These are phyloP conservation scores for Tanytarsus gracilentus DNA, from an alignment of 2,888 invertebrate species.

Conservation along the genomic window DNA sequence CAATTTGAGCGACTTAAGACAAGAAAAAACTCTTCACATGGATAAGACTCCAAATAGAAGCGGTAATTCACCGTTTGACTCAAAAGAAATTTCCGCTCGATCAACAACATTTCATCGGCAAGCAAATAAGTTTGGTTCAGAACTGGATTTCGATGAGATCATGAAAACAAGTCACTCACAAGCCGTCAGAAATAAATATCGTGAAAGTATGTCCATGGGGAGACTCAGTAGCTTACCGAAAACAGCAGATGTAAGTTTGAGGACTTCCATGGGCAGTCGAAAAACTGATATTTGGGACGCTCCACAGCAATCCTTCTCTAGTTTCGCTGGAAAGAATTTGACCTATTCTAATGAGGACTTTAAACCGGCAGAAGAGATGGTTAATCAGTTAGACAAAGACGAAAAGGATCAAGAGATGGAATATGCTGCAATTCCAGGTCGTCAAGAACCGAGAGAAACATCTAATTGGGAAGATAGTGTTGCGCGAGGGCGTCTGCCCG, in stretches of 20 bases:
- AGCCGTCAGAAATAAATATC: constrained; percentile 34
- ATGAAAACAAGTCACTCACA: constrained; percentile 39
- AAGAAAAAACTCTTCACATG: constrained; percentile 12
- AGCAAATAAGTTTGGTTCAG: not conserved
- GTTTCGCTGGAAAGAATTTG: constrained; percentile 6
- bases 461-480: not conserved
- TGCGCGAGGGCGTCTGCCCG: not conserved
- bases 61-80: constrained; percentile 13
- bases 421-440: constrained; percentile 40
- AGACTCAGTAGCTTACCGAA: not conserved
- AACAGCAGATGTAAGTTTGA: constrained; percentile 9
- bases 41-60: not conserved
- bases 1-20: constrained; percentile 1
- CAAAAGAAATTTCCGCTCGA: constrained; percentile 13
- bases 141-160: constrained; percentile 37
- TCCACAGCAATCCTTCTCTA: not conserved
- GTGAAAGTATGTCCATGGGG: constrained; percentile 4
- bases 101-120: not conserved
- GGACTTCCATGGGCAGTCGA: not conserved
- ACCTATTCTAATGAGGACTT: not conserved
- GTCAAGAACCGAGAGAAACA: too few relatives aligned
- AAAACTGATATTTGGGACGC: constrained; percentile 8
- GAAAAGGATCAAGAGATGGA: constrained; percentile 41
- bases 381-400: constrained; percentile 37
- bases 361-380: constrained; percentile 34